These are phyloP conservation scores for Onychostoma macrolepis DNA, from an alignment of 2,113 vertebrate species.

Conservation along the genomic window DNA sequence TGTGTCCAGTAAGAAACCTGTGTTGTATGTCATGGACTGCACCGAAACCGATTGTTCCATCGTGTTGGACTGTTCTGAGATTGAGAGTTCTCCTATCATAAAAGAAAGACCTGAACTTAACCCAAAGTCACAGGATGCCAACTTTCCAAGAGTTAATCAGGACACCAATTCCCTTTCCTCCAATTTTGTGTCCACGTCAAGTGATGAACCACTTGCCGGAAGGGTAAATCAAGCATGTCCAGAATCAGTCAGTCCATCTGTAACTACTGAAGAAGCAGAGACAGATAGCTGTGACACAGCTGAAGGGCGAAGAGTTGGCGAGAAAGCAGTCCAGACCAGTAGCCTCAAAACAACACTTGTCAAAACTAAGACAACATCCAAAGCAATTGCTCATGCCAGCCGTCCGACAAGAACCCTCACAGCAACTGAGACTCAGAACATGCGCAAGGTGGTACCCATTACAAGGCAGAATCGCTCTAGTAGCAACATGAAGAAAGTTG, in stretches of 20 bases:
- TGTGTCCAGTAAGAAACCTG: slow-evolving; percentile 74
- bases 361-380: slow-evolving; percentile 71
- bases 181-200: slow-evolving; percentile 60
- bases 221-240: slow-evolving; percentile 55
- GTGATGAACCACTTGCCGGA: slow-evolving; percentile 60
- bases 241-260: slow-evolving; percentile 49
- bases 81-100: slow-evolving; percentile 66
- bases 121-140: slow-evolving; percentile 50
- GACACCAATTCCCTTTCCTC: slow-evolving; percentile 74
- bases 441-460: slow-evolving; percentile 93
- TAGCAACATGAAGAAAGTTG: slow-evolving; percentile 70
- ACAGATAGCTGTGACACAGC: slow-evolving; percentile 68
- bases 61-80: slow-evolving; percentile 85
- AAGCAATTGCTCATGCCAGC: slow-evolving; percentile 61
- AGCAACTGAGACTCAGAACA: slow-evolving; percentile 82
- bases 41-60: slow-evolving; percentile 91
- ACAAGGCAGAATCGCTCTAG: slow-evolving; percentile 74
- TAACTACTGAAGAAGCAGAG: slow-evolving; percentile 73
- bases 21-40: slow-evolving; percentile 74
- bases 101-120: slow-evolving; percentile 62
- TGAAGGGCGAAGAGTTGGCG: slow-evolving; percentile 60
- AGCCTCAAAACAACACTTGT: slow-evolving; percentile 49
- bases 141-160: slow-evolving; percentile 54
- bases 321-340: slow-evolving; percentile 53
- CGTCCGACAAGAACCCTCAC: slow-evolving; percentile 80